Conservation (phyloP, 2,797 vertebrate species). For the Clarias platycephalus region DNA sequence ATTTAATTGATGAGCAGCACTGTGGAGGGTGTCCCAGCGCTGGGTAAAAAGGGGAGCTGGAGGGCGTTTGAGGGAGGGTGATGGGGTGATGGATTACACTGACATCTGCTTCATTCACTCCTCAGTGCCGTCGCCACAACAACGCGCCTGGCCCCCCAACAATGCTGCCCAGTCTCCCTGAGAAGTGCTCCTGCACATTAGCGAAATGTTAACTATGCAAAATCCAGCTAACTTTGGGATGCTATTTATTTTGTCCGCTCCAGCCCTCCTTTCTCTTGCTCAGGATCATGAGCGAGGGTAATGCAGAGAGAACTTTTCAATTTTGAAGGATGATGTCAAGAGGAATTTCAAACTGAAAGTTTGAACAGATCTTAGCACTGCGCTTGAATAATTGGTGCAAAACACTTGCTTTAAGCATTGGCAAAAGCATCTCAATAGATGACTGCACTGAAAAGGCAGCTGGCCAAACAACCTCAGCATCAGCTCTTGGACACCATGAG, state of each 20-base stretch:
- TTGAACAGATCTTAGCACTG: conserved; percentile 72
- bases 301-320: conserved; percentile 60
- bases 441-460: conserved; percentile 67
- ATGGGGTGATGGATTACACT: conserved; percentile 82
- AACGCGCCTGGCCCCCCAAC: conserved; percentile 80
- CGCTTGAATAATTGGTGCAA: conserved; percentile 70
- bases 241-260: conserved; percentile 77
- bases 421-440: conserved; percentile 67
- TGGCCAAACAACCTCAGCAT: conserved; percentile 71
- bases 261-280: conserved; percentile 62
- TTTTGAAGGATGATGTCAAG: conserved; percentile 79
- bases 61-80: conserved; percentile 60
- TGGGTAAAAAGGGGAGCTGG: conserved; percentile 73
- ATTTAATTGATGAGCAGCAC: conserved; percentile 66
- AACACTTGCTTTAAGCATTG: conserved; percentile 66
- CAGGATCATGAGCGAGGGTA: conserved; percentile 64
- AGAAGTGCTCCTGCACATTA: conserved; percentile 79
- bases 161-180: conserved; percentile 81
- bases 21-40: conserved; percentile 72
- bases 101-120: conserved; percentile 90
- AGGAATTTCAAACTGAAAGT: conserved; percentile 83
- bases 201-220: conserved; percentile 85
- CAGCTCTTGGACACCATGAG: conserved; percentile 58
- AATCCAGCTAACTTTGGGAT: conserved; percentile 79
- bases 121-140: conserved; percentile 84